These are phyloP conservation scores for Rhodinocichla rosea DNA, from an alignment of 2,113 vertebrate species.

Conservation along the genomic window DNA sequence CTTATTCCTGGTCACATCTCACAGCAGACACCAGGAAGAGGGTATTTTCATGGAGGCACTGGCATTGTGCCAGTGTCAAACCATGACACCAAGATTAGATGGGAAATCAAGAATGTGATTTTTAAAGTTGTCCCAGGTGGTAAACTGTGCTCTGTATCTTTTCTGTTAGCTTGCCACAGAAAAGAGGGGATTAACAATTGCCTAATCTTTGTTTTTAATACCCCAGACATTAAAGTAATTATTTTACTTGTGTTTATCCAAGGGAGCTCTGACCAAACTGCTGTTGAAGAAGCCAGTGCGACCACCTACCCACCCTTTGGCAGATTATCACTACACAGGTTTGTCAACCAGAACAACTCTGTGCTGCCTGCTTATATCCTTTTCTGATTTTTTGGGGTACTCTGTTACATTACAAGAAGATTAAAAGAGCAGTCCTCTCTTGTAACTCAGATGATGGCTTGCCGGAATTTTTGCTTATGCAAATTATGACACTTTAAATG, in stretches of 20 bases:
- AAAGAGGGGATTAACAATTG: background rate
- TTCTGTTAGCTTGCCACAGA: background rate
- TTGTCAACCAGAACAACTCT: background rate
- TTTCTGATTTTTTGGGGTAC: background rate
- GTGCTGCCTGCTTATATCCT: background rate
- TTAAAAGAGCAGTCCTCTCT: background rate
- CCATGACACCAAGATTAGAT: background rate
- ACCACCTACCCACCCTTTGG: slow-evolving; percentile 78
- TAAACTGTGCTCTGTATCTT: background rate
- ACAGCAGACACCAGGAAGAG: too few relatives aligned
- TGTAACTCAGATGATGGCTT: background rate
- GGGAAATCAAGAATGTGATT: background rate
- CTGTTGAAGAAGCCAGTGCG: slow-evolving; percentile 83
- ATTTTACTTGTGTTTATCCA: background rate
- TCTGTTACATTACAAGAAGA: background rate
- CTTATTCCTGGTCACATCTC: too few relatives aligned
- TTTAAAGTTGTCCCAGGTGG: background rate
- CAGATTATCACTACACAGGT: slow-evolving; percentile 97
- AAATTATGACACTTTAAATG: background rate
- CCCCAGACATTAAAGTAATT: background rate
- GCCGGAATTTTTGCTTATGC: background rate
- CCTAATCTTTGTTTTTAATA: background rate
- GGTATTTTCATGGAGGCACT: too few relatives aligned
- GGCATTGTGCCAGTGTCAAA: too few relatives aligned
- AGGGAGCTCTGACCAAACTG: slow-evolving; percentile 88